Base-by-base conservation (phyloP, 2,888 invertebrate genomes). In the Druceiella hillmani region DNA sequence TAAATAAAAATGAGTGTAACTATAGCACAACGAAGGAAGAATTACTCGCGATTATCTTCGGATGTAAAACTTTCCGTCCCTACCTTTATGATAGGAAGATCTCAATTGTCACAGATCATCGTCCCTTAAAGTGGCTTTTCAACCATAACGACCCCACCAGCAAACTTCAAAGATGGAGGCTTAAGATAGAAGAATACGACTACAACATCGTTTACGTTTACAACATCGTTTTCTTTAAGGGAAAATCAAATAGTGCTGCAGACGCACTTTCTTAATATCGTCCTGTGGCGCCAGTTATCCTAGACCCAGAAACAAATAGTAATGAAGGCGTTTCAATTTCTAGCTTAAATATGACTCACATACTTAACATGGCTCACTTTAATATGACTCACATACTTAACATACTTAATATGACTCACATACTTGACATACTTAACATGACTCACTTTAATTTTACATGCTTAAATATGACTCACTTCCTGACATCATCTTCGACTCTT, bases 81-180 rank as follows among this genome's bases (percentile, higher is more conserved):
- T 56, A 56, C 38, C 11, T 58, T 6, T 55, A 49, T 36, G 56
- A 54, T 1, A 29, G 44, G 35, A 46, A 42, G 30, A 55, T 57
- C 33, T 3, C 3, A 6, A 11, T 27, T 14, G 27, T 27, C 3
- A 57, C 55, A 0, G 57, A 59, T 37, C 55, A 59, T 40, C 49
- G 47, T 36, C 55, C 55, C 1, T 43, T 58, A 3, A 34, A 37
- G 24, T 53, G 50, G 52, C 33, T 51, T 13, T 41, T 41, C 27
- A 43, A 41, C 4, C 10, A 49, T 3, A 53, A 51, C 33, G 52
- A 54, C 15, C 50, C 51, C 2, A 48, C 43, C 4, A 42, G 48
- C 2, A 46, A 50, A 28, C 32, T 59, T 3, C 35, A 50, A 1
- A 31, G 55, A 13, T 58, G 56, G 56, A 36, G 50, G 20, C 29